Evolutionary conservation across 2,797 vertebrate genomes (phyloP), one percentile per base, ranked within the genome.

Genomic region (Hemibagrus guttatus): DNA sequence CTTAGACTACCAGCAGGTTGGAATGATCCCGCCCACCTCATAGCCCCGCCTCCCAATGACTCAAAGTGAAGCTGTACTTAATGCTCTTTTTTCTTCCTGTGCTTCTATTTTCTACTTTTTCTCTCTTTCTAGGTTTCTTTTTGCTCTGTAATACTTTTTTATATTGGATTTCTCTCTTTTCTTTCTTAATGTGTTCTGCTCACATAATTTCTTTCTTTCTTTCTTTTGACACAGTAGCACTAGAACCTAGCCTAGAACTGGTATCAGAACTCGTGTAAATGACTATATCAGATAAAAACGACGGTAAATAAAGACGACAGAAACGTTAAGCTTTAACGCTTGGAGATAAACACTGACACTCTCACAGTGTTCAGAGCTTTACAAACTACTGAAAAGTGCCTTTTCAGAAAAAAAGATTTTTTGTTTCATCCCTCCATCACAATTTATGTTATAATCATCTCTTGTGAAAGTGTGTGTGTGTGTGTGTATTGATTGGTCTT

Each of bases 401-500:
- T 42, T 69, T 74, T n/a, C 42, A 39, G 2, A 66, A 31, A 28
- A 6, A 28, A 28, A 28, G 42, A n/a, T 78, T 16, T 3, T 79
- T 80, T 21, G 0, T 21, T 63, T 35, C 0, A 21, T 61, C 7
- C 12, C 4, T 35, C 31, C 17, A 79, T 14, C 28, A 35, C n/a
- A 19, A 81, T 26, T 39, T 80, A 26, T 79, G 28, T 14, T 39
- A 23, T 23, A n/a, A 80, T 58, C 21, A 63, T 46, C 23, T 46
- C 14, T 81, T n/a, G 31, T 49, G 49, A 52, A 64, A 49, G 26
- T 16, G 39, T 19, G 23, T 63, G 21, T 42, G 23, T 81, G 26
- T 81, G 26, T 79, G 56, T 39, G 79, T 82, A 82, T 79, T 83
- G 85, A 88, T 88, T 81, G 83, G 56, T 54, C 79, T 88, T 58